Base-by-base conservation (phyloP, 2,113 vertebrate genomes). In the Sebastes schlegelii region DNA sequence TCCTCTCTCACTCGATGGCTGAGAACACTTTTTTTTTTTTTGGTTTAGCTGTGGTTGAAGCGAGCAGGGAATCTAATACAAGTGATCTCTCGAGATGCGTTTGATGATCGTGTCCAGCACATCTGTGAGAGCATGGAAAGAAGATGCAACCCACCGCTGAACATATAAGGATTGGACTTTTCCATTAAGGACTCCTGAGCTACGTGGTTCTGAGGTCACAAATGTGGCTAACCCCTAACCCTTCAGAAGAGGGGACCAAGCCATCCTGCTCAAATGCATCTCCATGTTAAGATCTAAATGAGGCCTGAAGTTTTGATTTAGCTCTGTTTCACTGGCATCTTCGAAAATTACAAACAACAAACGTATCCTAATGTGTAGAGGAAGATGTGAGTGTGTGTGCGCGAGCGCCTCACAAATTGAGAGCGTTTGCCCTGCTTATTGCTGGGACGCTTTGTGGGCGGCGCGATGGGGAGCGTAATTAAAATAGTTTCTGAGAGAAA, bases 401-500 rank as follows among this genome's bases (percentile, higher is more conserved):
- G 43, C 12, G n/a, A 45, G 49, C 46, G 26, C 19, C 49, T 89
- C 88, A 87, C 90, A 94, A 90, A 92, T 85, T 87, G 91, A 86
- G 91, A 91, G 86, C 76, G 51, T 84, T 93, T 91, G 81, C 76
- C 82, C 91, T 93, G 94, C 92, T 96, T 92, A 92, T 95, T 94
- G 95, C 93, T 94, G 77, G 79, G 91, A 92, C 91, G 94, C 95
- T 96, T 94, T 95, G 96, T 96, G 95, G 95, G 95, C 94, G 94
- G 94, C 57, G 80, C 95, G 90, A 91, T 89, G 93, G 86, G 92
- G 92, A 88, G 80, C 93, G 82, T 95, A 95, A 97, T 97, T 97
- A 97, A 96, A 96, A 96, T 96, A 96, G 95, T 96, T 96, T 95
- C 95, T 96, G 95, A 94, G 95, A 95, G 95, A 93, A 93, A 93